Conservation (phyloP, 1,140 invertebrate species). For the Lamellibrachia luymesi region DNA sequence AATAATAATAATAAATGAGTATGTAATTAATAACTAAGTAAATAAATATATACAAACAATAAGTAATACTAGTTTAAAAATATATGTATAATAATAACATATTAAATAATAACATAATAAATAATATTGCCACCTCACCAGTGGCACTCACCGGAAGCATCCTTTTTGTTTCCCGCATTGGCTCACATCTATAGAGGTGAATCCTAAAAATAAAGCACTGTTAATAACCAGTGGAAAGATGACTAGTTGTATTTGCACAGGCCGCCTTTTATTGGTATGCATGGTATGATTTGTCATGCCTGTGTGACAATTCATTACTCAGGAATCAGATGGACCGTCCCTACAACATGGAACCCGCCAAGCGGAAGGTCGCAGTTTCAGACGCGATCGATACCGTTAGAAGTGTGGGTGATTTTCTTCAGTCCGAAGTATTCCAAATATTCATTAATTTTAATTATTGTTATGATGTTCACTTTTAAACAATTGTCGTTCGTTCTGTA, state of each 20-base stretch:
- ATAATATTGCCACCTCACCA: no score
- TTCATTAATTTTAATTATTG: no score
- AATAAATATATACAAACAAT: not conserved
- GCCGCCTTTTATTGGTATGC: not conserved
- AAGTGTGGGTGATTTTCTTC: not conserved
- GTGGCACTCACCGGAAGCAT: constrained; percentile 23
- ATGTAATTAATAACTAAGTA: not conserved
- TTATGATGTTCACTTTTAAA: no score
- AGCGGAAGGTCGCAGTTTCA: not conserved
- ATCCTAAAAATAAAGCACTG: constrained; percentile 11
- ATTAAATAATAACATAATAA: no score
- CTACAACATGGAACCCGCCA: not conserved
- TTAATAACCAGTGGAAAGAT: not conserved
- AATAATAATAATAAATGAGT: no score
- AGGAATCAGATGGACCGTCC: not conserved
- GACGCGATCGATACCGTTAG: not conserved
- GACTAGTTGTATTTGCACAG: not conserved
- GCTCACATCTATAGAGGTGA: constrained; percentile 18
- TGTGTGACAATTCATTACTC: not conserved
- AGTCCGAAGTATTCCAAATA: not conserved
- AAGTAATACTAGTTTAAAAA: not conserved
- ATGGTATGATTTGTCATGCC: not conserved
- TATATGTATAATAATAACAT: no score
- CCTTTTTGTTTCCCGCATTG: constrained; percentile 22
- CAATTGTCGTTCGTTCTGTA: no score